Evolutionary conservation across 2,888 invertebrate genomes (phyloP).

Genomic region (Dimorphilus gyrociliatus): DNA sequence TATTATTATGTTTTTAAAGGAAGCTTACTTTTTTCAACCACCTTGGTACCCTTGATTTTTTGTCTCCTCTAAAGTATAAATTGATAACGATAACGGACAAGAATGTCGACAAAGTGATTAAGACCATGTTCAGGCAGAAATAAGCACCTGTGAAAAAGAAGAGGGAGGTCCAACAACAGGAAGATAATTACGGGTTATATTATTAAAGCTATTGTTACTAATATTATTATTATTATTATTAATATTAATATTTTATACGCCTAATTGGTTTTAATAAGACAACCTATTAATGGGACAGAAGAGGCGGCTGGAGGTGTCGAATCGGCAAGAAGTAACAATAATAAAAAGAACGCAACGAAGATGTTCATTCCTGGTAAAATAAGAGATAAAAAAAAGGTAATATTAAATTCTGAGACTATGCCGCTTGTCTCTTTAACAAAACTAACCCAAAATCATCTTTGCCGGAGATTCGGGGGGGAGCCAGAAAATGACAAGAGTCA

Average conservation of each 20-base stretch:
- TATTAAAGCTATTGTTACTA: too few species aligned
- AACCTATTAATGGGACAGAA: slow-evolving; percentile 18
- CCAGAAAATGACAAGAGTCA: slow-evolving; percentile 38
- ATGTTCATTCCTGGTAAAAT: slow-evolving; percentile 16
- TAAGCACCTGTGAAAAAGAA: slow-evolving; percentile 33
- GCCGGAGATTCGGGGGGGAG: slow-evolving; percentile 39
- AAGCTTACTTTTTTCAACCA: slow-evolving; percentile 24
- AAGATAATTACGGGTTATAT: too few species aligned
- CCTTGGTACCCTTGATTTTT: slow-evolving; percentile 22
- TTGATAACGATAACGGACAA: slow-evolving; percentile 35
- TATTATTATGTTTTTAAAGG: too few species aligned
- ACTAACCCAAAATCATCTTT: slow-evolving; percentile 36
- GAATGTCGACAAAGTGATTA: slow-evolving; percentile 36
- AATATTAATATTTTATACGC: too few species aligned
- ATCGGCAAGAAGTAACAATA: slow-evolving; percentile 17
- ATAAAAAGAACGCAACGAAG: slow-evolving; percentile 19
- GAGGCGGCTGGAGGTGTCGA: slow-evolving; percentile 17
- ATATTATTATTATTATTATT: too few species aligned
- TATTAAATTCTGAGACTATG: too few species aligned
- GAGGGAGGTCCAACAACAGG: too few species aligned
- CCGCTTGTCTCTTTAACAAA: too few species aligned
- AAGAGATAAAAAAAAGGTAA: too few species aligned
- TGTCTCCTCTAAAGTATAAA: slow-evolving; percentile 33
- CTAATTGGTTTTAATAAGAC: too few species aligned
- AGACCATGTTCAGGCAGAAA: slow-evolving; percentile 37